Percentiles rank a stretch among this genome's conserved stretches.
phyloP scores from a whole-genome alignment of 2,888 invertebrate species.

The Salpingus planirostris region DNA sequence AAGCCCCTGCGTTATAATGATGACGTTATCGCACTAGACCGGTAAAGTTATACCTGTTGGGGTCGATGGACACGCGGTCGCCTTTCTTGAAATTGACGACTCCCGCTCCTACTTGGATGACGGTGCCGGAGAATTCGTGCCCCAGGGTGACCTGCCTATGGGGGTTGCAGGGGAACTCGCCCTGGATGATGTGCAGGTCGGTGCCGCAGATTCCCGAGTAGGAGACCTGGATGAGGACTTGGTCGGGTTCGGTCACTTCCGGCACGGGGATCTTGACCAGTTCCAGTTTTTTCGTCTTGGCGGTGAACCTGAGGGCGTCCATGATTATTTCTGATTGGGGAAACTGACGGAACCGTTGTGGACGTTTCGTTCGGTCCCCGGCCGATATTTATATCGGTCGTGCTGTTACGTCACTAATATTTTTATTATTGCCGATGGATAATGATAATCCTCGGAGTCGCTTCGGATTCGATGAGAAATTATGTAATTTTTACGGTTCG shows the following conservation, averaged over 20 bases:
- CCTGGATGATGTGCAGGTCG: constrained; percentile 64
- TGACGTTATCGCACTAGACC: no score
- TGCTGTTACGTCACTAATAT: no score
- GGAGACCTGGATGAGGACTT: constrained; percentile 58
- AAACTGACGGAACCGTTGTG: no score
- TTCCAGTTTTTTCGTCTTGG: constrained; percentile 40
- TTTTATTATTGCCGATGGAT: no score
- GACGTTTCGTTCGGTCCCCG: no score
- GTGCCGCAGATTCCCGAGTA: constrained; percentile 66
- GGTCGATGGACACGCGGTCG: constrained; percentile 60
- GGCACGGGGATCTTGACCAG: constrained; percentile 45
- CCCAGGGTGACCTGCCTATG: constrained; percentile 50
- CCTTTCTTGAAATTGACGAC: constrained; percentile 52
- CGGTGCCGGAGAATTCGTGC: constrained; percentile 59
- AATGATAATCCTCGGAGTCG: no score
- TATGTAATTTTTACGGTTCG: no score
- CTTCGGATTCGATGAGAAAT: no score
- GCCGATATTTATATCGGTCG: no score
- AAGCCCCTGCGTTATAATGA: no score
- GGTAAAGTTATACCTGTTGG: constrained; percentile 61
- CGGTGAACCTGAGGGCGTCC: constrained; percentile 52
- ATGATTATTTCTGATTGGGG: no score
- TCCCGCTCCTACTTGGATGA: constrained; percentile 49
- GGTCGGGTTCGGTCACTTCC: constrained; percentile 42
- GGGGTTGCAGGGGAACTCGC: constrained; percentile 55